Evolutionary conservation across 1,140 invertebrate genomes (phyloP), one percentile per base, ranked within the genome.

Genomic region (Brachionus angularis): DNA sequence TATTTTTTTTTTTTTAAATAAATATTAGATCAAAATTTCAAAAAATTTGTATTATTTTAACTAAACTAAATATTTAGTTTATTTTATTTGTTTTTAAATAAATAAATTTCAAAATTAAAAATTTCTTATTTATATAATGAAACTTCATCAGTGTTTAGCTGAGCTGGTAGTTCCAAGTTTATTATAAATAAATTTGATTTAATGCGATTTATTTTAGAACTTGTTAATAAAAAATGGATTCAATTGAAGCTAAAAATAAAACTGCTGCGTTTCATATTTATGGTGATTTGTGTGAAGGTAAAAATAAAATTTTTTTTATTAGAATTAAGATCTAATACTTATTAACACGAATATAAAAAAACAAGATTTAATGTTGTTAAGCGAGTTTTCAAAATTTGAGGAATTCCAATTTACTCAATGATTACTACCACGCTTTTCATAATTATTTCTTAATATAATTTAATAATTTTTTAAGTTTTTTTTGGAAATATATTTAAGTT

Each of bases 221-320:
- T 61, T 33, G 14, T 61, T 25, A 27, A 10, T 5, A 29, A 34
- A 31, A 31, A 34, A 33, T 67, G 62, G 47, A 50, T 14, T 12
- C 39, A 27, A 34, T 29, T 12, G 23, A 46, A 5, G 18, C 62
- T 8, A 47, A 47, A 14, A 67, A 67, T 16, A 67, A 67, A 31
- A 46, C 42, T 47, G 62, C 62, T 23, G 47, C 42, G 34, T 67
- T 67, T 36, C 62, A 67, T 50, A n/a, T 67, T 18, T 67, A 67
- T 50, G 62, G 27, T 25, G 62, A 67, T 50, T 8, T 67, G 12
- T 47, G 62, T 29, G 42, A 67, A 16, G n/a, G 62, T 67, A 39
- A 18, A n/a, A n/a, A n/a, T n/a, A n/a, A n/a, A n/a, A n/a, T n/a
- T n/a, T n/a, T n/a, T n/a, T n/a, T n/a, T n/a, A n/a, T n/a, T n/a